These are phyloP conservation scores for Drosophila orosa DNA, from an alignment of 1,140 invertebrate species.

Conservation along the genomic window DNA sequence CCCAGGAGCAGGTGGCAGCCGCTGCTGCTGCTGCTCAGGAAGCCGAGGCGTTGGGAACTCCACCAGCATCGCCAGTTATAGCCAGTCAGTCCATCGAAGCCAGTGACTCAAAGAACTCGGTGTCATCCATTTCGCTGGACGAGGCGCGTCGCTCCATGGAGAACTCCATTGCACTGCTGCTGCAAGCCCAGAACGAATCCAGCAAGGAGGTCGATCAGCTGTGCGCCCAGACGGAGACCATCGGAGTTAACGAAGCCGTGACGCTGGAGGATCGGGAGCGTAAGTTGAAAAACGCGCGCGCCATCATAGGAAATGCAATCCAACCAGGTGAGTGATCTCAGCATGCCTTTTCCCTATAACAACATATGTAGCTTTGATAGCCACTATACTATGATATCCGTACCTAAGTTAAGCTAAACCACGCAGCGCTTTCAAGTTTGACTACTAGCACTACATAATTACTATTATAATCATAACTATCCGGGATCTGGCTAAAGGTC, in stretches of 20 bases:
- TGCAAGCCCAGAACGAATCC: slow-evolving; percentile 84
- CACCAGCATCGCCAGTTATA: slow-evolving; percentile 33
- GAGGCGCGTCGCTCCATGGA: slow-evolving; percentile 84
- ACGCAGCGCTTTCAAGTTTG: slow-evolving; percentile 70
- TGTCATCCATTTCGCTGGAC: slow-evolving; percentile 74
- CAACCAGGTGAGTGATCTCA: slow-evolving; percentile 76
- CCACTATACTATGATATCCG: slow-evolving; percentile 41
- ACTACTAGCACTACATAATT: slow-evolving; percentile 67
- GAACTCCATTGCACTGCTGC: slow-evolving; percentile 84
- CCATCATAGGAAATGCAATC: slow-evolving; percentile 87
- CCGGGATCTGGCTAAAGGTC: not conserved
- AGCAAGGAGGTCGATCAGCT: slow-evolving; percentile 82
- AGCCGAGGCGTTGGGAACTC: slow-evolving; percentile 34
- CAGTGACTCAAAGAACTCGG: slow-evolving; percentile 80
- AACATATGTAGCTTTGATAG: slow-evolving; percentile 9
- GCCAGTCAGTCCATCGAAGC: slow-evolving; percentile 38
- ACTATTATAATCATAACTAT: slow-evolving; percentile 27
- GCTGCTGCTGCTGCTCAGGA: slow-evolving; percentile 77
- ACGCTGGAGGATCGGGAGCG: slow-evolving; percentile 83
- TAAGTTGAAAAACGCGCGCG: slow-evolving; percentile 86
- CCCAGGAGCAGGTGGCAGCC: slow-evolving; percentile 72
- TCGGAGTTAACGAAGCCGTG: slow-evolving; percentile 65
- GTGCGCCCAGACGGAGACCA: slow-evolving; percentile 81
- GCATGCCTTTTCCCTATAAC: slow-evolving; percentile 28
- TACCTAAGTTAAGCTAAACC: slow-evolving; percentile 62